Conservation (phyloP, 2,113 vertebrate species). For the Sceloporus tristichus region DNA sequence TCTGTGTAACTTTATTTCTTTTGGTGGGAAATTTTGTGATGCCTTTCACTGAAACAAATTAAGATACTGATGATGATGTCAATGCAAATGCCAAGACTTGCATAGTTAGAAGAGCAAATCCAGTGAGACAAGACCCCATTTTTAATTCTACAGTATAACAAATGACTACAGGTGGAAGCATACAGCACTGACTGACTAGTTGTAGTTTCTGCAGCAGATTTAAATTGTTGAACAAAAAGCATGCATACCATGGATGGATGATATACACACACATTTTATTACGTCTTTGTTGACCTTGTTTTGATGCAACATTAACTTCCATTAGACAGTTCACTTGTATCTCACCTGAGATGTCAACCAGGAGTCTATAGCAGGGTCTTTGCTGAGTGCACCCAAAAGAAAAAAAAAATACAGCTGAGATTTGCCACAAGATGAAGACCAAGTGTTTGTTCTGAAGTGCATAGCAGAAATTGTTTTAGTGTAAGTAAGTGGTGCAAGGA, state of each 20-base stretch:
- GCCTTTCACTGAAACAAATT: neutral
- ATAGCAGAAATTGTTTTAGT: slow-evolving; percentile 74
- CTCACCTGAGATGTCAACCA: slow-evolving; percentile 65
- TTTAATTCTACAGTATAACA: slow-evolving; percentile 24
- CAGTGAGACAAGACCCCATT: neutral
- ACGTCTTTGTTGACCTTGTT: slow-evolving; percentile 71
- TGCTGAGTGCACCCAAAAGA: slow-evolving; percentile 54
- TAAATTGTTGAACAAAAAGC: slow-evolving; percentile 57
- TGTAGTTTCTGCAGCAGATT: slow-evolving; percentile 20
- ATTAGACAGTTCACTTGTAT: slow-evolving; percentile 73
- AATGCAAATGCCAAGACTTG: too few species aligned
- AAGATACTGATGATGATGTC: neutral
- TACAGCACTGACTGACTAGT: neutral
- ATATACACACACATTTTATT: slow-evolving; percentile 53
- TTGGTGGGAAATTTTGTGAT: neutral
- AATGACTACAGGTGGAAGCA: neutral
- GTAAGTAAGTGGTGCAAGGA: slow-evolving; percentile 81
- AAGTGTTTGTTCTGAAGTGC: slow-evolving; percentile 75
- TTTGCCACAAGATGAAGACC: slow-evolving; percentile 71
- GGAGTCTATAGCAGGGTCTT: slow-evolving; percentile 58
- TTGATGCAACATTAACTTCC: slow-evolving; percentile 73
- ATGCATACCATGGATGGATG: slow-evolving; percentile 18
- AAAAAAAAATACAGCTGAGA: slow-evolving; percentile 69
- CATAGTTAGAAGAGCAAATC: neutral
- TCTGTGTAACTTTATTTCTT: neutral